These are phyloP conservation scores for Apodemia zela DNA, from an alignment of 2,888 invertebrate genomes.

Conservation along the genomic window DNA sequence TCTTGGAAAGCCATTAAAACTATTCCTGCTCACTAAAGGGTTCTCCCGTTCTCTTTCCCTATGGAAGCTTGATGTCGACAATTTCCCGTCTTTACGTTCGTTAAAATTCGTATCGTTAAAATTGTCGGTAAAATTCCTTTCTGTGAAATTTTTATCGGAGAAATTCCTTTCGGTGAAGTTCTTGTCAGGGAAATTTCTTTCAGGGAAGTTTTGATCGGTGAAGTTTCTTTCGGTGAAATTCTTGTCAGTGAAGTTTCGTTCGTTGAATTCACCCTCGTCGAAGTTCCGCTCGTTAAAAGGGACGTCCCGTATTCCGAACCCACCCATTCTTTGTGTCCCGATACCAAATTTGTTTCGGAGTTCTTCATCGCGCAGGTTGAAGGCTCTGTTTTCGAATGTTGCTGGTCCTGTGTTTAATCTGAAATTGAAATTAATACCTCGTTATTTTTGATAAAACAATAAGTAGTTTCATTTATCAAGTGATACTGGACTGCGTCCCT, in stretches of 20 bases:
- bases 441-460: not conserved
- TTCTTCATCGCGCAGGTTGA: conserved; percentile 69
- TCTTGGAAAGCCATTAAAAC: conserved; percentile 72
- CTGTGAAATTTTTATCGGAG: conserved; percentile 46
- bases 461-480: too few species aligned
- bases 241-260: conserved; percentile 54
- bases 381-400: conserved; percentile 66
- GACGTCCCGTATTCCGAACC: conserved; percentile 71
- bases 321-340: conserved; percentile 70
- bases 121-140: conserved; percentile 12
- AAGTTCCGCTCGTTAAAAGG: conserved; percentile 67
- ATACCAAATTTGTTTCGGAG: conserved; percentile 67
- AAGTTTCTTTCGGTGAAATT: conserved; percentile 64
- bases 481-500: too few species aligned
- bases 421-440: conserved; percentile 31
- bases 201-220: conserved; percentile 67
- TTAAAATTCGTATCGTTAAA: conserved; percentile 51
- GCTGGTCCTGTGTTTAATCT: conserved; percentile 58
- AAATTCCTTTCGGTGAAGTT: conserved; percentile 59
- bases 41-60: conserved; percentile 66
- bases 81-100: conserved; percentile 67
- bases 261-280: conserved; percentile 40
- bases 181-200: conserved; percentile 59
- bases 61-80: conserved; percentile 73
- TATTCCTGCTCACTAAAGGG: conserved; percentile 71